Base-by-base conservation (phyloP, 2,797 vertebrate species). In the Macropodus opercularis region DNA sequence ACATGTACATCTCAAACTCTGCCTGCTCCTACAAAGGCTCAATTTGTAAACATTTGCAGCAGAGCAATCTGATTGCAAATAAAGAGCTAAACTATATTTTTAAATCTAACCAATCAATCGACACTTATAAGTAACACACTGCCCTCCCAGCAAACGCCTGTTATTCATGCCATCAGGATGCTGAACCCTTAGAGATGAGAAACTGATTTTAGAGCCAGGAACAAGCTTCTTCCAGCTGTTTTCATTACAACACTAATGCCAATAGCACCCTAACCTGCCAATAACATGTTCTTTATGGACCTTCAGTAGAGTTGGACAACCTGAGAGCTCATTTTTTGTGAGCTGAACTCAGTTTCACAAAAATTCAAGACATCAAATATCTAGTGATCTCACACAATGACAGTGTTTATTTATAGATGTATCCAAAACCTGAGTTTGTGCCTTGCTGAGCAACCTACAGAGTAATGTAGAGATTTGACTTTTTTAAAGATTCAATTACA, bases 221-320 rank as follows among this genome's bases (percentile, higher is more conserved):
- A 79, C 49, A 72, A 70, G 69, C 34, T 62, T 69, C 72, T 78
- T 60, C 55, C 61, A 76, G 79, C 50, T 63, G 72, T 64, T 63
- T 73, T 48, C 38, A 15, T 44, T 32, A 62, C 46, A 76, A 54
- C 69, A 63, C 41, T 40, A 48, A 6, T 12, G 13, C 69, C 61
- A 66, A 11, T 11, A 43, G 26, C 26, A 27, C 26, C 10, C 11
- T 12, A 13, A 34, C 3, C 2, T 15, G 31, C 42, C 32, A 49
- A 44, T 35, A 41, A 19, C 29, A 26, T 11, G 38, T 40, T 65
- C 63, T 49, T 55, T 40, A 35, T 22, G 24, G 36, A 58, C 29
- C 67, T 70, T 21, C 57, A 44, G 31, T 21, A 47, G 49, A 23
- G 11, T 59, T 42, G 46, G 43, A 61, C 36, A 61, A 63, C 21